Conservation (phyloP, 2,113 vertebrate species). For the Neolamprologus tretocephalus region DNA sequence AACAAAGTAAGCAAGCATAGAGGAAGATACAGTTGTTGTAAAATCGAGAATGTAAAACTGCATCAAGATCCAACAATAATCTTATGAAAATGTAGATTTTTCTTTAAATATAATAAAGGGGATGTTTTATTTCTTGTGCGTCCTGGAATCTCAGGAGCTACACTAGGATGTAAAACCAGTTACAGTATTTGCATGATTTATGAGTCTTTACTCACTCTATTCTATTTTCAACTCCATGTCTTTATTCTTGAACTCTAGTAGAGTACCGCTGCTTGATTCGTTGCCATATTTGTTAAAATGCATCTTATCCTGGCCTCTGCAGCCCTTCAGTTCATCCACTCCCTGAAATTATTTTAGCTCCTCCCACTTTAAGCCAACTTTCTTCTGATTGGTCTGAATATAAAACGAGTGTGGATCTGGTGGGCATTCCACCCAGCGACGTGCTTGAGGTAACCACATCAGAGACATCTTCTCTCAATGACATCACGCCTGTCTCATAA, state of each 20-base stretch:
- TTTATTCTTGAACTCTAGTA: background rate
- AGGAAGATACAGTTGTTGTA: background rate
- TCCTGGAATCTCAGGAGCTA: rapidly evolving
- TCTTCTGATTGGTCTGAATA: background rate
- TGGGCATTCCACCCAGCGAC: rapidly evolving
- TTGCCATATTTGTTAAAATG: background rate
- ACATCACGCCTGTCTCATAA: background rate
- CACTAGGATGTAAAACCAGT: background rate
- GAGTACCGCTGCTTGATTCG: rapidly evolving
- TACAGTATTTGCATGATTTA: background rate
- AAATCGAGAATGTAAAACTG: background rate
- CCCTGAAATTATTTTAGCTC: rapidly evolving
- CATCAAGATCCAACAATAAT: background rate
- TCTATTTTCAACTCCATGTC: background rate
- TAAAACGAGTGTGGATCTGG: background rate
- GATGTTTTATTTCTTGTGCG: rapidly evolving
- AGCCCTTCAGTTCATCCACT: background rate
- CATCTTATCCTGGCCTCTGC: background rate
- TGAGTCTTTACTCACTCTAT: background rate
- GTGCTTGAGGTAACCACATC: background rate
- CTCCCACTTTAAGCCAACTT: background rate
- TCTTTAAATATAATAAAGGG: background rate
- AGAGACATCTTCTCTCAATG: background rate
- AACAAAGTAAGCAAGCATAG: background rate
- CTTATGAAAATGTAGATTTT: background rate